Percentiles rank a stretch among this genome's conserved stretches.
Evolutionary conservation across 2,888 invertebrate species (phyloP).

Genomic region (Elysia crispata): DNA sequence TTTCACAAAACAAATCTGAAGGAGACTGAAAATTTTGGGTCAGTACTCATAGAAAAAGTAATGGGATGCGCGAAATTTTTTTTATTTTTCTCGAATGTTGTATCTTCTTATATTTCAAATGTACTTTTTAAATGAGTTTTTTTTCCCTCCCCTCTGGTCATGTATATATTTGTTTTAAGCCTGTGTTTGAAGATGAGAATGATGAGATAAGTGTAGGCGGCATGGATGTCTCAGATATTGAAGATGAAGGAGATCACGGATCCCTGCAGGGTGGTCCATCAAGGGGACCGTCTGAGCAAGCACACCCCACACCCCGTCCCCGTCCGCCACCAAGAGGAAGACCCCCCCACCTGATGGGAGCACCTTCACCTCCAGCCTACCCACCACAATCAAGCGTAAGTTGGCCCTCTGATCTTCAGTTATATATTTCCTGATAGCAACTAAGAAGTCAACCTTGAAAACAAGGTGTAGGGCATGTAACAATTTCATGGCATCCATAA

Average conservation of each 20-base stretch:
- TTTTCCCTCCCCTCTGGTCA: too few relatives aligned
- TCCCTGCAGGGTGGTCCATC: conserved; percentile 5
- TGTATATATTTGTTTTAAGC: conserved; percentile 1
- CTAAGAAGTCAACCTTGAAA: too few relatives aligned
- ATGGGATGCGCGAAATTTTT: too few relatives aligned
- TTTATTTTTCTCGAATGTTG: too few relatives aligned
- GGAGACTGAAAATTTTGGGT: too few relatives aligned
- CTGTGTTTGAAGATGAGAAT: conserved; percentile 62
- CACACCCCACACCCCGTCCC: conserved; percentile 49
- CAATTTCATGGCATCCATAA: too few relatives aligned
- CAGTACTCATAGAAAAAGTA: too few relatives aligned
- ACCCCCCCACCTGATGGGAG: conserved; percentile 28
- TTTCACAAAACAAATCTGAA: too few relatives aligned
- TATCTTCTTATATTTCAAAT: too few relatives aligned
- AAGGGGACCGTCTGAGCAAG: conserved; percentile 17
- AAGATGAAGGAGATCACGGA: conserved; percentile 55
- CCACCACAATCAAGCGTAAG: not conserved
- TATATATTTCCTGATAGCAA: not conserved
- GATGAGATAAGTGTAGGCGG: conserved; percentile 74
- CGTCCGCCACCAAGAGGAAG: conserved; percentile 49
- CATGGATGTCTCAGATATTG: conserved; percentile 75
- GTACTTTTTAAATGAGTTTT: too few relatives aligned
- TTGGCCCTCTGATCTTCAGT: not conserved
- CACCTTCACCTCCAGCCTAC: conserved; percentile 46
- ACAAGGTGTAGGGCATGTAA: too few relatives aligned